Conservation (phyloP, 30 jellyfish, hydroid and myxozoan species). For the Hydractinia echinata region DNA sequence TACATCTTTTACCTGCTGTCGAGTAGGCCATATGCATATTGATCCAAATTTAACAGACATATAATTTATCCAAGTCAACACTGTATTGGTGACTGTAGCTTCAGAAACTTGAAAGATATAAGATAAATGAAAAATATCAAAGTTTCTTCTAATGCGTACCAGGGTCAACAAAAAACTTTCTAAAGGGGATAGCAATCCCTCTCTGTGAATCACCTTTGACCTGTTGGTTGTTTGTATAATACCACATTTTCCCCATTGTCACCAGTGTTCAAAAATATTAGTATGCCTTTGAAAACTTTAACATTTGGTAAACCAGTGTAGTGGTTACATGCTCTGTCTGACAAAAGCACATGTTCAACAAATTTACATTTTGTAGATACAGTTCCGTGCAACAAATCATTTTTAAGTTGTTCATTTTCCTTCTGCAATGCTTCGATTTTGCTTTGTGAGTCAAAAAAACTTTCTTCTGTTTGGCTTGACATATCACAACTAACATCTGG, state of each 20-base stretch:
- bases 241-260: slow-evolving; percentile 2
- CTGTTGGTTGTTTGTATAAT: slow-evolving; percentile 1
- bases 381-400: background rate
- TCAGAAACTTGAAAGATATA: slow-evolving; percentile 7
- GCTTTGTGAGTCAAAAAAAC: too few species aligned
- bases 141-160: slow-evolving; percentile 11
- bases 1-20: slow-evolving; percentile 1
- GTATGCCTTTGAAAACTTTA: slow-evolving; percentile 5
- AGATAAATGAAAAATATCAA: background rate
- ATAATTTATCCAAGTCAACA: slow-evolving; percentile 8
- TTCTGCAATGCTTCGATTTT: too few species aligned
- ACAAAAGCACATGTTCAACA: background rate
- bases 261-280: slow-evolving; percentile 7
- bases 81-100: background rate
- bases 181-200: slow-evolving; percentile 1
- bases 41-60: background rate
- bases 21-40: slow-evolving; percentile 6
- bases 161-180: slow-evolving; percentile 9
- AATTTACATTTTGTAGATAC: background rate
- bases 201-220: slow-evolving; percentile 6
- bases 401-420: slow-evolving; percentile 1
- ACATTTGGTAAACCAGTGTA: background rate
- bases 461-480: too few species aligned
- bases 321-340: background rate
- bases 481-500: too few species aligned